phyloP scores from a whole-genome alignment of 2,797 vertebrate genomes.

The Helicolenus hilgendorfi region DNA sequence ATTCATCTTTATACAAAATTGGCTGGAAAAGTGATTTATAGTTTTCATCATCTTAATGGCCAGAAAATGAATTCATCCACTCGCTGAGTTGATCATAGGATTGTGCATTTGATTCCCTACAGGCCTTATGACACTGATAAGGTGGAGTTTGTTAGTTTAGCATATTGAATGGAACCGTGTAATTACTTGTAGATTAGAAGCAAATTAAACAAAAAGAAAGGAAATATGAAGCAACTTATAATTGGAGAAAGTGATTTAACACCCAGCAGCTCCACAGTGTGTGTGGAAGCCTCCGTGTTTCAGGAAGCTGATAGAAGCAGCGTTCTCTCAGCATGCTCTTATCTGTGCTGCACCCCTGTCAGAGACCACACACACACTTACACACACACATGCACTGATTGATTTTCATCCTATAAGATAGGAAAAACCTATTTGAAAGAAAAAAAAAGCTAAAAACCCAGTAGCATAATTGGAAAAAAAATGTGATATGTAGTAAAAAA shows the following conservation, averaged over 20 bases:
- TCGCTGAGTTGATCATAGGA: background rate
- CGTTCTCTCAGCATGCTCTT: background rate
- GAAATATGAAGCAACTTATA: background rate
- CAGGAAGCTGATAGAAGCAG: background rate
- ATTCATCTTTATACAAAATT: background rate
- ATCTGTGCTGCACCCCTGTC: background rate
- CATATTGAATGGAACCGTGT: background rate
- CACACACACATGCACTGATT: background rate
- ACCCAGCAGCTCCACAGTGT: background rate
- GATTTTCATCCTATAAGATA: background rate
- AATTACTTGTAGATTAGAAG: conserved; percentile 26
- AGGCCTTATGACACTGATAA: background rate
- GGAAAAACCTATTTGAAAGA: background rate
- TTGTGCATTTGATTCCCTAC: background rate
- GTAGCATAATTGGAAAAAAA: background rate
- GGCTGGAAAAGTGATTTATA: background rate
- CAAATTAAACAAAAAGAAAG: background rate
- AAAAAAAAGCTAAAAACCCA: background rate
- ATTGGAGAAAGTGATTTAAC: conserved; percentile 21
- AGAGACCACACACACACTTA: conserved; percentile 53
- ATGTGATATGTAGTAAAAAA: background rate
- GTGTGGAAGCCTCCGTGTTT: conserved; percentile 1
- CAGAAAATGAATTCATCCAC: background rate
- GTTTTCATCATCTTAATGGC: background rate
- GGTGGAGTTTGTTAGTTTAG: background rate